Conservation (phyloP, 2,113 vertebrate species). For the Mobula birostris region DNA sequence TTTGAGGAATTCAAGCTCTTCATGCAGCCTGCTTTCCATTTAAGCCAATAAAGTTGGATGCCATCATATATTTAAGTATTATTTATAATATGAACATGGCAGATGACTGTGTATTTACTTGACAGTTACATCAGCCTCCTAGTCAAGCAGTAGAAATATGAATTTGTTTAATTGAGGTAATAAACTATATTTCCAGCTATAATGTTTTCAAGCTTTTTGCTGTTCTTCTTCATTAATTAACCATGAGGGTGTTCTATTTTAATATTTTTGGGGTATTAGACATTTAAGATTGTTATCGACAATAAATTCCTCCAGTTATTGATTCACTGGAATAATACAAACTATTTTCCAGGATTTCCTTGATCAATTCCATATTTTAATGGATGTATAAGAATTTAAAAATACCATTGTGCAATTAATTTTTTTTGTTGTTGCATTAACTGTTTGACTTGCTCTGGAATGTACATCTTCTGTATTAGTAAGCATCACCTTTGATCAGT, state of each 20-base stretch:
- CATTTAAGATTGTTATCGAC: not conserved
- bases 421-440: not conserved
- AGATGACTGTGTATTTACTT: conserved; percentile 5
- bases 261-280: not conserved
- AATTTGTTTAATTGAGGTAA: conserved; percentile 21
- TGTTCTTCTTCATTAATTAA: not conserved
- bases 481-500: not conserved
- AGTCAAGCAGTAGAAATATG: conserved; percentile 8
- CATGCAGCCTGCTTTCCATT: not conserved
- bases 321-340: not conserved
- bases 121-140: not conserved
- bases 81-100: not conserved
- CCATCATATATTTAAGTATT: conserved; percentile 4
- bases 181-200: not conserved
- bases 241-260: not conserved
- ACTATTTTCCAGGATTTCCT: not conserved
- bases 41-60: not conserved
- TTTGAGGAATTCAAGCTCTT: not conserved
- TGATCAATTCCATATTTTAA: not conserved
- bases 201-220: not conserved
- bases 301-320: not conserved
- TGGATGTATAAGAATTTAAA: not conserved
- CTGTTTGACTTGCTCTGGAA: not conserved
- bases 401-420: not conserved
- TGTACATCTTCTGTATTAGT: not conserved